These are phyloP conservation scores for Beroe ovata DNA, from an alignment of 37 sponge, comb jelly and placozoan genomes.

Conservation along the genomic window DNA sequence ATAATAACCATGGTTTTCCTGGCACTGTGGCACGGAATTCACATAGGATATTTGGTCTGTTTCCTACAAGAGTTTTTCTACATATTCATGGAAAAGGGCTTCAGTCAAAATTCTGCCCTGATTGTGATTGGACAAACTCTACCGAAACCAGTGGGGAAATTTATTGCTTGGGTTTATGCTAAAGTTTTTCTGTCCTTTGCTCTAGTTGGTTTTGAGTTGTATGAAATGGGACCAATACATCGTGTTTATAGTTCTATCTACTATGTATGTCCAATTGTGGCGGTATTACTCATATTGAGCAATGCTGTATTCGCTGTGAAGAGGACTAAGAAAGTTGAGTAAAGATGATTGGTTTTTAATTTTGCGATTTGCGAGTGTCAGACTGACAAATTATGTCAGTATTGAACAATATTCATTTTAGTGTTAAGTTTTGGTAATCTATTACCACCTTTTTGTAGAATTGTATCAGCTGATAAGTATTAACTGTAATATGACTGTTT, in stretches of 20 bases:
- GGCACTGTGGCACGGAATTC: slow-evolving; percentile 87
- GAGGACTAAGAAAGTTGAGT: not conserved
- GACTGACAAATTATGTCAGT: not conserved
- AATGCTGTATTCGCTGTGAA: slow-evolving; percentile 1
- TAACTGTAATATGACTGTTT: too few relatives aligned
- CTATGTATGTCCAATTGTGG: slow-evolving; percentile 14
- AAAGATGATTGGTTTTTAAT: not conserved
- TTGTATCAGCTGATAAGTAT: too few relatives aligned
- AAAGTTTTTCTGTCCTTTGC: slow-evolving; percentile 54
- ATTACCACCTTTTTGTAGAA: too few relatives aligned
- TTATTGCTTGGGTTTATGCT: not conserved
- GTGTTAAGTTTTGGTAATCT: too few relatives aligned
- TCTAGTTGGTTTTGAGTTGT: slow-evolving; percentile 54
- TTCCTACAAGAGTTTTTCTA: slow-evolving; percentile 75
- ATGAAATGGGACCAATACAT: not conserved
- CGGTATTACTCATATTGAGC: not conserved
- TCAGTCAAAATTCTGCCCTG: not conserved
- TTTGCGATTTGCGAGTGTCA: not conserved
- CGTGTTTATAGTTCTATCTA: slow-evolving; percentile 4
- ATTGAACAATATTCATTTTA: too few relatives aligned
- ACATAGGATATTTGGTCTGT: slow-evolving; percentile 81
- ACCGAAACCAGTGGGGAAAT: not conserved
- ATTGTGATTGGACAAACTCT: not conserved
- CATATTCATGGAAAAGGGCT: slow-evolving; percentile 72
- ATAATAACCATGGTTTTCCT: slow-evolving; percentile 75